phyloP scores from a whole-genome alignment of 2,113 vertebrate genomes.

The Pholis gunnellus region DNA sequence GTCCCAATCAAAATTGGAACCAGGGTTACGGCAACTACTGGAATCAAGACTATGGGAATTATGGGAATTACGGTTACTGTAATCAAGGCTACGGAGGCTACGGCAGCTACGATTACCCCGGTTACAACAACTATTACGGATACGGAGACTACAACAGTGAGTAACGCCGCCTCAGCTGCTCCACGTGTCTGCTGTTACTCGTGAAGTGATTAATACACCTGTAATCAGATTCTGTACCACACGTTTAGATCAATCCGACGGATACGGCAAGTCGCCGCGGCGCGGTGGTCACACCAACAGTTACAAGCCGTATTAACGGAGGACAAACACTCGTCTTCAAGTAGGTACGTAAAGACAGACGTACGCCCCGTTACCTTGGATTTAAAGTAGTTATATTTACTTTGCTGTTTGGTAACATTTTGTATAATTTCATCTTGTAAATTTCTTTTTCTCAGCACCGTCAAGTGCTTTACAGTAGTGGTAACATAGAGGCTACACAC shows the following conservation, averaged over 20 bases:
- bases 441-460: constrained; percentile 96
- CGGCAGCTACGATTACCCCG: constrained; percentile 96
- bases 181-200: neutral
- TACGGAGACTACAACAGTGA: constrained; percentile 99
- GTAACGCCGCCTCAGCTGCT: constrained; percentile 60
- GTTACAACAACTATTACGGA: constrained; percentile 99
- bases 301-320: constrained; percentile 99
- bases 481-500: constrained; percentile 90
- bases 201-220: neutral
- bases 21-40: constrained; percentile 98
- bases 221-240: constrained; percentile 31
- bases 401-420: constrained; percentile 87
- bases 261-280: constrained; percentile 98
- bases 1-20: constrained; percentile 96
- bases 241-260: constrained; percentile 93
- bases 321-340: constrained; percentile 82
- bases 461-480: constrained; percentile 97
- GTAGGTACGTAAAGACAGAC: constrained; percentile 89
- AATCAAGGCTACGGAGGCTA: constrained; percentile 98
- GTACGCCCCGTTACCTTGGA: constrained; percentile 46
- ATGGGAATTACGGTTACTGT: constrained; percentile 93
- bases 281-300: constrained; percentile 98
- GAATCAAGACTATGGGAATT: constrained; percentile 97
- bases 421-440: constrained; percentile 89
- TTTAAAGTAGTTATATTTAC: constrained; percentile 82